Conservation (phyloP, 2,113 vertebrate species). For the Mesitornis unicolor region DNA sequence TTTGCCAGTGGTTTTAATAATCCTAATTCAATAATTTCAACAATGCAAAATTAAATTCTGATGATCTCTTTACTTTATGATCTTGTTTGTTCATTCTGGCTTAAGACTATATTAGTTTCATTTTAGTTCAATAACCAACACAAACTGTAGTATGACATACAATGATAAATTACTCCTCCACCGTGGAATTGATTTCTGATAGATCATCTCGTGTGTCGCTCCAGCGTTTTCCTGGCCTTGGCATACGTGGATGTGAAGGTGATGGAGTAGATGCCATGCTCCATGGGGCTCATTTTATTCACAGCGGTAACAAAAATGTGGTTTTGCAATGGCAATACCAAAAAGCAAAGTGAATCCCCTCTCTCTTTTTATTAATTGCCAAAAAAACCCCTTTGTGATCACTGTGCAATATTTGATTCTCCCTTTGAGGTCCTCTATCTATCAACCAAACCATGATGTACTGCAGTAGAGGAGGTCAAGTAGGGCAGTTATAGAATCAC, state of each 20-base stretch:
- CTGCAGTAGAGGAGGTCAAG: too few relatives aligned
- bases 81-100: not conserved
- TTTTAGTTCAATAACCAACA: not conserved
- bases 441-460: rapidly evolving
- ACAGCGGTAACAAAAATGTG: too few relatives aligned
- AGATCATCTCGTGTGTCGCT: not conserved
- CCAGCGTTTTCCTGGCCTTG: not conserved
- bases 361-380: not conserved
- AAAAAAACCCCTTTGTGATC: not conserved
- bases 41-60: not conserved
- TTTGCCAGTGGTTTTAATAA: not conserved
- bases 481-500: too few relatives aligned
- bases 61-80: not conserved
- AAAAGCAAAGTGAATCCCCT: not conserved
- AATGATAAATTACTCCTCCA: not conserved
- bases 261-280: too few relatives aligned
- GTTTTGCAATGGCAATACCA: not conserved
- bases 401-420: not conserved
- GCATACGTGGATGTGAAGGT: not conserved
- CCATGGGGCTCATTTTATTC: too few relatives aligned
- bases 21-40: not conserved
- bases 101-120: not conserved
- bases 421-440: not conserved
- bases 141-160: not conserved
- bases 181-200: not conserved